phyloP scores from a whole-genome alignment of 2,113 vertebrate genomes.

The Sakesphorus luctuosus region DNA sequence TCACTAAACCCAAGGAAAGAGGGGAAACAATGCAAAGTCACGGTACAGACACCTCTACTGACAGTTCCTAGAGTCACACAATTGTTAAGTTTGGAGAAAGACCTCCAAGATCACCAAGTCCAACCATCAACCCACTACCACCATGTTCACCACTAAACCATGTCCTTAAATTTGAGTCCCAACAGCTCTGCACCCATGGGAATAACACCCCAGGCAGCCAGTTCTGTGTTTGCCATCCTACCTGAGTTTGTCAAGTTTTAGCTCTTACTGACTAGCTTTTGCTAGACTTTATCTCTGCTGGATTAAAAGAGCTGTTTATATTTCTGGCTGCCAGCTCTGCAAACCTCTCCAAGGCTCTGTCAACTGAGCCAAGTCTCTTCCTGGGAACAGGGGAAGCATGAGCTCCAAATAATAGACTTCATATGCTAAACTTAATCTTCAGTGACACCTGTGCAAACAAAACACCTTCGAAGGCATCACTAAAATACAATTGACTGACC shows the following conservation, averaged over 20 bases:
- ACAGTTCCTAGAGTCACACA: not conserved
- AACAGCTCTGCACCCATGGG: not conserved
- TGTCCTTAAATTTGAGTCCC: not conserved
- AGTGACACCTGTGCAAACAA: slow-evolving; percentile 30
- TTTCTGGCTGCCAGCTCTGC: slow-evolving; percentile 36
- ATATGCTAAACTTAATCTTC: slow-evolving; percentile 6
- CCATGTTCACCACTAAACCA: not conserved
- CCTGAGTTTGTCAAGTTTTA: not conserved
- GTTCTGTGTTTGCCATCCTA: not conserved
- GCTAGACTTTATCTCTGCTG: not conserved
- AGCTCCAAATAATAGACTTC: slow-evolving; percentile 37
- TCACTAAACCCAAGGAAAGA: not conserved
- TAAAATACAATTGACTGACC: not conserved
- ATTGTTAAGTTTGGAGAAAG: not conserved
- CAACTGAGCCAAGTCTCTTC: slow-evolving; percentile 34
- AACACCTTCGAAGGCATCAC: not conserved
- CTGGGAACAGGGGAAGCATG: not conserved
- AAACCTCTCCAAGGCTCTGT: slow-evolving; percentile 39
- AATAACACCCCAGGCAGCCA: not conserved
- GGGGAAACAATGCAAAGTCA: not conserved
- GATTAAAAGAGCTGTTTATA: slow-evolving; percentile 32
- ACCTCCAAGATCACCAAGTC: not conserved
- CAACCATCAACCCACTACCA: not conserved
- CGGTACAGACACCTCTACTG: fast-evolving
- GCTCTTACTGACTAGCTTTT: not conserved